A percentile compares a stretch with the other conserved stretches of the same genome.
phyloP scores from a whole-genome alignment of 2,797 vertebrate species.

The Antrozous pallidus region DNA sequence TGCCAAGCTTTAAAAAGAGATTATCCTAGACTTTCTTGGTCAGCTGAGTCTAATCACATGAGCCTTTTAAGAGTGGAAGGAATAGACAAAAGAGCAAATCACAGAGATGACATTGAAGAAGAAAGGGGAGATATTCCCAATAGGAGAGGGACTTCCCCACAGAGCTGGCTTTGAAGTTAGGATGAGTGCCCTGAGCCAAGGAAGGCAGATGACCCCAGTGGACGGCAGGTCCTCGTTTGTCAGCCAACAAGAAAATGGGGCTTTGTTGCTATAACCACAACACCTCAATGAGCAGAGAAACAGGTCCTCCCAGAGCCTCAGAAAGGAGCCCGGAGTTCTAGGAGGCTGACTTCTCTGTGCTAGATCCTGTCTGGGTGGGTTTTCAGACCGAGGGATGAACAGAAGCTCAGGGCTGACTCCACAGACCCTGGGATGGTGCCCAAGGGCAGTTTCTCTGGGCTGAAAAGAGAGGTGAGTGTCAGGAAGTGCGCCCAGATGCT shows the following conservation, averaged over 20 bases:
- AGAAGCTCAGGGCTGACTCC: too few species aligned
- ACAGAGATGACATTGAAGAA: rapidly evolving
- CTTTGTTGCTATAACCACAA: rapidly evolving
- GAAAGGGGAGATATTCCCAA: not conserved
- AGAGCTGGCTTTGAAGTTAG: not conserved
- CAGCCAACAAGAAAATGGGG: not conserved
- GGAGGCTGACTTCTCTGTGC: not conserved
- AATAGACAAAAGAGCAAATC: not conserved
- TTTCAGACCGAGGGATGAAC: not conserved
- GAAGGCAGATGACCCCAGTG: not conserved
- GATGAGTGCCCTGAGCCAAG: not conserved
- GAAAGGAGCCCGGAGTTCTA: too few species aligned
- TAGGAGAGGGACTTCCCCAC: not conserved
- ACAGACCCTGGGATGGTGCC: rapidly evolving
- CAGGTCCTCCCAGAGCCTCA: not conserved
- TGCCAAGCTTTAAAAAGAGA: not conserved
- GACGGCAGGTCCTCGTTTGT: too few species aligned
- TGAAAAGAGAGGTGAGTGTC: not conserved
- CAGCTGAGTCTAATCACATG: not conserved
- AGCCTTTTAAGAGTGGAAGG: not conserved
- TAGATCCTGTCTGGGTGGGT: rapidly evolving
- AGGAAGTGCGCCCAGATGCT: too few species aligned
- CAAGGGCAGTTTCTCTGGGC: not conserved
- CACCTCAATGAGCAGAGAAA: not conserved
- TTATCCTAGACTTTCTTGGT: not conserved